These are phyloP conservation scores for Corvus hawaiiensis DNA, from an alignment of 2,113 vertebrate genomes.

Conservation along the genomic window DNA sequence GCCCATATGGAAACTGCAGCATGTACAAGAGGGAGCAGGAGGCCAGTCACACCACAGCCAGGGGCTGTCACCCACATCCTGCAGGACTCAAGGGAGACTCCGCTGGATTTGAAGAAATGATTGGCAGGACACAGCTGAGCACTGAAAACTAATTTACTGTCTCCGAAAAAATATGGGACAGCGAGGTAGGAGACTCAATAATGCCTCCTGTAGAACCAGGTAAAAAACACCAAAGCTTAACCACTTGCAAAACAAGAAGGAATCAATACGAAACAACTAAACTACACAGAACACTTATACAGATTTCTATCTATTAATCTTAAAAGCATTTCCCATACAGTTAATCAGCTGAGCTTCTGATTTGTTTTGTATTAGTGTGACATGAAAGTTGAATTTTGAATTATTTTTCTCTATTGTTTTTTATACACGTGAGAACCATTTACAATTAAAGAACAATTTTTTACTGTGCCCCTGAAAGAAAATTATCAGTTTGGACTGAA, in stretches of 20 bases:
- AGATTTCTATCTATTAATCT: not conserved
- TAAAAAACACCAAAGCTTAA: not conserved
- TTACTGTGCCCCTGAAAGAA: not conserved
- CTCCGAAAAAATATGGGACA: rapidly evolving
- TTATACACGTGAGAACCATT: not conserved
- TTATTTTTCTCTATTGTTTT: not conserved
- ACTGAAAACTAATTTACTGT: not conserved
- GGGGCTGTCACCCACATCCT: rapidly evolving
- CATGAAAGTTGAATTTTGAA: not conserved
- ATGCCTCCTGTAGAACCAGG: not conserved
- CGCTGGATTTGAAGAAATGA: not conserved
- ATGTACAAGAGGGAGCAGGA: rapidly evolving
- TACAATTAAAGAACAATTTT: not conserved
- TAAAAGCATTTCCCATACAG: not conserved
- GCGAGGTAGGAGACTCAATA: not conserved
- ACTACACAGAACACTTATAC: not conserved
- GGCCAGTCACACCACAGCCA: rapidly evolving
- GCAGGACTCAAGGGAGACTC: rapidly evolving
- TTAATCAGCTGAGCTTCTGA: not conserved
- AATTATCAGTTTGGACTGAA: not conserved
- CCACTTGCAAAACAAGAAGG: not conserved
- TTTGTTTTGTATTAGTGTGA: not conserved
- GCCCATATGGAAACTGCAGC: rapidly evolving
- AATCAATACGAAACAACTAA: not conserved
- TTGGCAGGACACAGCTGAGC: not conserved